Evolutionary conservation across 2,888 invertebrate species (phyloP), one percentile per base, ranked within the genome.

Genomic region (Urechis unicinctus): DNA sequence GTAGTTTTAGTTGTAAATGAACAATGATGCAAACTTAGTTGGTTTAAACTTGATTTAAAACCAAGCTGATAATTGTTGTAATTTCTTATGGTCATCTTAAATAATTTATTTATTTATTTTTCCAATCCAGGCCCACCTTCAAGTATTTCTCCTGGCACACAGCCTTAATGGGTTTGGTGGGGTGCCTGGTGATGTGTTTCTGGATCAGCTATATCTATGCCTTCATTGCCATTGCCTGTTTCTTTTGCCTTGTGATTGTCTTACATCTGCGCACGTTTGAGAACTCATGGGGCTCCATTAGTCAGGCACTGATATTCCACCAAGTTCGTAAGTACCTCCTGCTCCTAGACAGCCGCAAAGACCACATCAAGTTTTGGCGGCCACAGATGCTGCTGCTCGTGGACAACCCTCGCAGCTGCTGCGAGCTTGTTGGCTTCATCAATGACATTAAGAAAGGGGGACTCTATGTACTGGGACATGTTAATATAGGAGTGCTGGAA

Each of bases 301-400:
- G 94, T 22, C 98, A 98, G 81, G 96, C 98, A n/a, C 83, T 98
- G 25, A 96, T 98, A 75, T 98, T 98, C 79, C 97, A 98, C 76
- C 95, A 96, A 85, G 89, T 94, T 6, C 84, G 98, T 44, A 99
- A 99, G 77, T 98, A 98, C 80, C 82, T 98, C 9, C 81, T 99
- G 0, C 85, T 98, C 78, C 79, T 98, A 74, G 98, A 98, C 79
- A 89, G 91, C 0, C 85, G 98, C 0, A 95, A 98, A 64, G 91
- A 95, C 74, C 98, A 98, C 79, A 96, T 99, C 1, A 97, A 97
- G 81, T 98, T 94, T 80, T 98, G 98, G 98, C 82, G 97, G 1
- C 97, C 97, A 0, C 97, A 98, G 82, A 89, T 98, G 81, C 79
- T 98, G 54, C 81, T 98, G 1, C 82, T 98, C 78, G 88, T 98